Base-by-base conservation (phyloP, 2,888 invertebrate species). In the Sesamia inferens region DNA sequence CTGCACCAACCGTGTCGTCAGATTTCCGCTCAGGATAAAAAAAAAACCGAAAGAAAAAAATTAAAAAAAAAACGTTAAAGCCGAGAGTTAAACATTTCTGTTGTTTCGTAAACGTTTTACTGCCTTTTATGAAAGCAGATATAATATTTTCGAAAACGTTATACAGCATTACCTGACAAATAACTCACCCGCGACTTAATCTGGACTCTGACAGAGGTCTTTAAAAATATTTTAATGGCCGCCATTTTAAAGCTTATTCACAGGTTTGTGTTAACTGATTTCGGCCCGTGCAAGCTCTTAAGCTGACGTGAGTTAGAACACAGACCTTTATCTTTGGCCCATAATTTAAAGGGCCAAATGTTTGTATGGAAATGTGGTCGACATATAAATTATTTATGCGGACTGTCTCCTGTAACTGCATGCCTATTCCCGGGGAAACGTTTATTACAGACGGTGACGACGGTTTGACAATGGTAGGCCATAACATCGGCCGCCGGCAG, bases 261-360 rank as follows among this genome's bases (percentile, higher is more conserved):
- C 87, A 88, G 88, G 86, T 88, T 85, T 75, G 73, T 66, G 75
- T 77, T 86, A 88, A 88, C 86, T 87, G 86, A 88, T 89, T 89
- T 88, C 85, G 87, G 84, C 85, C 88, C 86, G 80, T 82, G 72
- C 83, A 88, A 90, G 86, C 87, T 79, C 86, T 89, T 90, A 90
- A 90, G 86, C 89, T 86, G 81, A 87, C 86, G 83, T 82, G 89
- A 88, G 88, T 89, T 88, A 81, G 84, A 87, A 88, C 87, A 87
- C 86, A 87, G 85, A 84, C 87, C 85, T 90, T 90, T 90, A 90
- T 92, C 91, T 92, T 88, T 88, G 85, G 80, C 74, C 84, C 83
- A 78, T 85, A 85, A 87, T 86, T 88, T 81, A 83, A 80, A 82
- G 65, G 76, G 74, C 71, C 69, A 71, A 64, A 58, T 66, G 64